A percentile compares a stretch with the other conserved stretches of the same genome.
These are phyloP conservation scores for Drosophila varians DNA, from an alignment of 1,140 invertebrate species.

Conservation along the genomic window DNA sequence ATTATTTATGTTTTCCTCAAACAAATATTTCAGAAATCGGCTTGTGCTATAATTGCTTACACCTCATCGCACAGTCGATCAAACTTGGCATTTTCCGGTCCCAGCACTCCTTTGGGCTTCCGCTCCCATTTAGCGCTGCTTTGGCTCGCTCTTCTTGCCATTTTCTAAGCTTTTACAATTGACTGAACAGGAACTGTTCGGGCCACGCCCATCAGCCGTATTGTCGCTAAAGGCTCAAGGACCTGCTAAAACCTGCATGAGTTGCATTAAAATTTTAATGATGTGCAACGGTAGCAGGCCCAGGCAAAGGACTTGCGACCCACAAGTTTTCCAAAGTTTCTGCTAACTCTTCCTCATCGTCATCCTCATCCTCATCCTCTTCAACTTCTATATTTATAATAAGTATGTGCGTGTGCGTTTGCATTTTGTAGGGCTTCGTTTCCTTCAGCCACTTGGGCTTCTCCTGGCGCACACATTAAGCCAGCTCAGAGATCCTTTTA, in stretches of 20 bases:
- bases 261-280: constrained; percentile 74
- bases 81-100: constrained; percentile 32
- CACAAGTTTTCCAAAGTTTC: constrained; percentile 21
- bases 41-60: constrained; percentile 56
- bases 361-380: constrained; percentile 1
- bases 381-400: not conserved
- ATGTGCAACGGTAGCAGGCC: constrained; percentile 51
- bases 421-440: constrained; percentile 12
- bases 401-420: not conserved
- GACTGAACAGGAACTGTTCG: constrained; percentile 54
- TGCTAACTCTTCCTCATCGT: constrained; percentile 15
- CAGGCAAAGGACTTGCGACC: constrained; percentile 1
- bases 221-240: constrained; percentile 42
- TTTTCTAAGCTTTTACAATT: constrained; percentile 64
- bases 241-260: constrained; percentile 15
- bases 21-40: constrained; percentile 26
- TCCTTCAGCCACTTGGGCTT: constrained; percentile 32
- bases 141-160: constrained; percentile 29
- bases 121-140: constrained; percentile 6
- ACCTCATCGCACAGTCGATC: constrained; percentile 64
- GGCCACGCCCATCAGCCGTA: constrained; percentile 55
- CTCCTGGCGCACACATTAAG: constrained; percentile 44
- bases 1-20: too few relatives aligned
- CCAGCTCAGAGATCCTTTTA: constrained; percentile 3
- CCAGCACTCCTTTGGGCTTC: not conserved